phyloP scores from a whole-genome alignment of 2,113 vertebrate genomes.

The Isichthys henryi region DNA sequence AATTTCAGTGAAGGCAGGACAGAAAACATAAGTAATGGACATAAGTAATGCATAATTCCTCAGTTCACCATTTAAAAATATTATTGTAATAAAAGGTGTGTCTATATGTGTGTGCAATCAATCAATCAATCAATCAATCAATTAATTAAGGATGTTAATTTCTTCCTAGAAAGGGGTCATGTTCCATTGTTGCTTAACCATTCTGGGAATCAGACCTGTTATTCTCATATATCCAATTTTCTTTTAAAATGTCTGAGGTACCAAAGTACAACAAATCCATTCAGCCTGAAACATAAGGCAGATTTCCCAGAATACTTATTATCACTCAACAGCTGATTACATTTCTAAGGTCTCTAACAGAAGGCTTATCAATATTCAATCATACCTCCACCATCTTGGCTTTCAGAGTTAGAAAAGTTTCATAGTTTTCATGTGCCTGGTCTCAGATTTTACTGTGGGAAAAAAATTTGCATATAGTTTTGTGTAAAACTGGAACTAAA shows the following conservation, averaged over 20 bases:
- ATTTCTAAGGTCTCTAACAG: slow-evolving; percentile 8
- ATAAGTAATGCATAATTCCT: slow-evolving; percentile 17
- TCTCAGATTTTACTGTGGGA: neutral
- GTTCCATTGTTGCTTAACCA: neutral
- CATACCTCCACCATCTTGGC: neutral
- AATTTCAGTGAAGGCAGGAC: slow-evolving; percentile 8
- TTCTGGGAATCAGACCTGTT: neutral
- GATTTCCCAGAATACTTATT: slow-evolving; percentile 17
- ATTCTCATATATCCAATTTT: neutral
- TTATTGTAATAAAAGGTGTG: neutral
- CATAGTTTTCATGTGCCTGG: neutral
- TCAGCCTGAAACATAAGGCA: neutral
- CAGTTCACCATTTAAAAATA: neutral
- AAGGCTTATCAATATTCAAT: slow-evolving; percentile 19
- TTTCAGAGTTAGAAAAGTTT: neutral
- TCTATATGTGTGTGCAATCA: neutral
- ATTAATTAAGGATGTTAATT: neutral
- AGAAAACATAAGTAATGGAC: too few species aligned
- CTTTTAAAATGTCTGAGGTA: neutral
- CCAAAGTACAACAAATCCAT: neutral
- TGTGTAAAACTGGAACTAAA: neutral
- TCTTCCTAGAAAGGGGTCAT: neutral
- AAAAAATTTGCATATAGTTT: neutral
- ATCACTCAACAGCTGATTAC: slow-evolving; percentile 12
- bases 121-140: too few species aligned